Base-by-base conservation (phyloP, 2,888 invertebrate species). In the Sarcophaga rosellei region DNA sequence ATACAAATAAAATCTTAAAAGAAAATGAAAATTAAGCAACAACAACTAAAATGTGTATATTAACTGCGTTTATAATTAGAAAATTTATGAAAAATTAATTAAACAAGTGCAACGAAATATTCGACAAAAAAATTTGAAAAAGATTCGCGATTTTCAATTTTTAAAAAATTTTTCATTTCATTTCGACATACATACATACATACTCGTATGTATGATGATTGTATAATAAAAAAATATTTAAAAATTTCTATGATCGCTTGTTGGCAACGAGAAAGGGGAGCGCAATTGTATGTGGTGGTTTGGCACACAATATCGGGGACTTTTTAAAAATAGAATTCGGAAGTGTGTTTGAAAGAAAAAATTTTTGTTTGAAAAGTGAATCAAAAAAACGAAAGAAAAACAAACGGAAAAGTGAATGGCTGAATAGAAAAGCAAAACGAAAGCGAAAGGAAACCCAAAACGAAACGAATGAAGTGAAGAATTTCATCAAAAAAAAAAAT, bases 361-460 rank as follows among this genome's bases (percentile, higher is more conserved):
- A 81, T 79, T 72, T 85, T 80, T 77, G 53, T 80, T 68, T 69
- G 35, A 83, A 85, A 83, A 87, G 77, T 68, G 78, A 83, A 86
- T n/a, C n/a, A 86, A 21, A 75, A 45, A 74, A 53, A 79, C 65
- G 44, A 21, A 44, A 12, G 59, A 17, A 23, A 59, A 75, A n/a
- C 15, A 47, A 81, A 8, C 68, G 61, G 45, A 74, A 76, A 11
- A 68, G 44, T 72, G 12, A 20, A 85, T 62, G 75, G 20, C 62
- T 81, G 61, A 78, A 75, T 70, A 77, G 12, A 20, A 4, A 10
- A 44, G n/a, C 21, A 47, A 25, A 76, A 61, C 68, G 20, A 72
- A 81, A 57, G 23, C 62, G 61, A 61, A 76, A 78, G 66, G 57
- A 61, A 81, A 65, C 12, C 15, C 20, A 21, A 73, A 25, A 69